Percentiles rank a stretch among this genome's conserved stretches.
Conservation (phyloP, 2,797 vertebrate species). For the Phrynocephalus forsythii region DNA sequence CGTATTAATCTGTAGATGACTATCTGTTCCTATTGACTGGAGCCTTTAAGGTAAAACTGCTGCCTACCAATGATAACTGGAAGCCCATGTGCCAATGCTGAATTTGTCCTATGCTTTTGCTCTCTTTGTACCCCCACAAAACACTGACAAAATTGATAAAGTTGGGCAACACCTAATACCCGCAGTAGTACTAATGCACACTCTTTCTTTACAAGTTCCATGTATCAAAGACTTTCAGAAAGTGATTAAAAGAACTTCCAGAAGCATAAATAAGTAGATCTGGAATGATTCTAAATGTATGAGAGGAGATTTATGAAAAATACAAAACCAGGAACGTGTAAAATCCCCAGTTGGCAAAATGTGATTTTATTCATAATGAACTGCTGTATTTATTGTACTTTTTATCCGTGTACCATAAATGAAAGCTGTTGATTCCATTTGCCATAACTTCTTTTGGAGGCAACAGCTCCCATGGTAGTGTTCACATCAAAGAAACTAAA, state of each 20-base stretch:
- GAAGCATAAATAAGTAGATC: neutral
- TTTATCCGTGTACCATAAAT: slow-evolving; percentile 31
- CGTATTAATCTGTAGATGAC: no score
- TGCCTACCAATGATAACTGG: no score
- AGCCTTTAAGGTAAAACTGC: no score
- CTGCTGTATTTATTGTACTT: slow-evolving; percentile 23
- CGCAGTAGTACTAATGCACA: no score
- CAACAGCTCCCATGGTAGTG: slow-evolving; percentile 7
- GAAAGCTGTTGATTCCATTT: slow-evolving; percentile 31
- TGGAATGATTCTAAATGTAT: neutral
- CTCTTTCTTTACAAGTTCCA: slow-evolving; percentile 10
- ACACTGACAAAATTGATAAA: no score
- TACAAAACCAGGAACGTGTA: neutral
- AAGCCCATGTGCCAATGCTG: no score
- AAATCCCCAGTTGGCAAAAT: neutral
- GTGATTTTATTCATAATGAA: slow-evolving; percentile 22
- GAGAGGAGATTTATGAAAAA: neutral
- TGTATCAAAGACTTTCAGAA: slow-evolving; percentile 4
- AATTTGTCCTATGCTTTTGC: no score
- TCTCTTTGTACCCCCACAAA: no score
- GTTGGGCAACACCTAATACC: no score
- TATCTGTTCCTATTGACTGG: no score
- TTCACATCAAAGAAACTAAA: slow-evolving; percentile 29
- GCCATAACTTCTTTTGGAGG: slow-evolving; percentile 28
- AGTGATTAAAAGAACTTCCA: slow-evolving; percentile 16